These are phyloP conservation scores for Drosophila lowei DNA, from an alignment of 1,140 invertebrate genomes.

Conservation along the genomic window DNA sequence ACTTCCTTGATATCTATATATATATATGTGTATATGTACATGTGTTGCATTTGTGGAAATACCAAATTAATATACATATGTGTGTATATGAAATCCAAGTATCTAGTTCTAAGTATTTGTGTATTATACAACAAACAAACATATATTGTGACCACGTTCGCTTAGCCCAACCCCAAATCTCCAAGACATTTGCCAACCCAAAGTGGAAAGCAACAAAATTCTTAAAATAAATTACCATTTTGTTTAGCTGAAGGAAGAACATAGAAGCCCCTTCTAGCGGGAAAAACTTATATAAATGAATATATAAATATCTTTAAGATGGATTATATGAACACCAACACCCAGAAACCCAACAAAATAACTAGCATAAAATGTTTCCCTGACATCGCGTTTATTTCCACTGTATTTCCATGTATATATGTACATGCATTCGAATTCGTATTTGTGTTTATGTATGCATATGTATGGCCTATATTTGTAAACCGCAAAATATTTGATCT, in stretches of 20 bases:
- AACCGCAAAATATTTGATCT: constrained; percentile 61
- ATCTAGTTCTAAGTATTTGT: constrained; percentile 57
- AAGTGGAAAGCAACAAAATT: constrained; percentile 25
- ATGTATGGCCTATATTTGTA: constrained; percentile 15
- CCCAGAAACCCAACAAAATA: constrained; percentile 24
- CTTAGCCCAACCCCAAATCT: constrained; percentile 21
- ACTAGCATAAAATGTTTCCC: constrained; percentile 32
- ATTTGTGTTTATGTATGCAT: constrained; percentile 6
- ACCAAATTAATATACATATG: constrained; percentile 33
- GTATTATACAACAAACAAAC: constrained; percentile 27
- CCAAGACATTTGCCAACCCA: constrained; percentile 44
- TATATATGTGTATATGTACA: neutral
- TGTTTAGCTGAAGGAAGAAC: neutral
- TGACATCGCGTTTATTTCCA: constrained; percentile 21
- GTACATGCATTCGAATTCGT: neutral
- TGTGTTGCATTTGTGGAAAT: constrained; percentile 18
- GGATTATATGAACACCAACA: constrained; percentile 21
- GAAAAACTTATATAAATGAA: constrained; percentile 7
- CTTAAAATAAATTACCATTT: constrained; percentile 30
- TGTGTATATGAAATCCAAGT: constrained; percentile 15
- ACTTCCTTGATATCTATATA: constrained; percentile 47
- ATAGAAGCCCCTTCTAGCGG: neutral
- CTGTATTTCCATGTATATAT: constrained; percentile 16
- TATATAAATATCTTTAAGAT: constrained; percentile 54
- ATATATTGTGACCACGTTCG: constrained; percentile 33